A percentile compares a stretch with the other conserved stretches of the same genome.
phyloP scores from a whole-genome alignment of 2,888 invertebrate species.

The Schrankia costaestrigalis region DNA sequence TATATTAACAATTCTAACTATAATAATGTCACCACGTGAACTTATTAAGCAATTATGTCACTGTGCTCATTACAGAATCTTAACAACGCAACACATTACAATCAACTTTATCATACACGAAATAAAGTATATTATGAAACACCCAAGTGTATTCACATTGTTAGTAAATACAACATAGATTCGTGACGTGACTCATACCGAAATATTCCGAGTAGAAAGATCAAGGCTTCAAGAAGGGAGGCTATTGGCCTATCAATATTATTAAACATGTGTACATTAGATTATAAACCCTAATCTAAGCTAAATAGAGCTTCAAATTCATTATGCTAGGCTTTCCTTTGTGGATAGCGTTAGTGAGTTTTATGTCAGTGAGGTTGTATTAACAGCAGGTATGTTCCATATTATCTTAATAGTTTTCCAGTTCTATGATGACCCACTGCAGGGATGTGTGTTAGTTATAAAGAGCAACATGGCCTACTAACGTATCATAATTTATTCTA shows the following conservation, averaged over 20 bases:
- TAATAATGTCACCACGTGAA: constrained; percentile 25
- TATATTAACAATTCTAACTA: too few relatives aligned
- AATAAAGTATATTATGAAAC: constrained; percentile 22
- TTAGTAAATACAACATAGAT: constrained; percentile 31
- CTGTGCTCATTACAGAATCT: constrained; percentile 11
- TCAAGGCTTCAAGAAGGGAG: constrained; percentile 53
- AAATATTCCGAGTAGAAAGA: constrained; percentile 47
- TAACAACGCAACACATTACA: constrained; percentile 12
- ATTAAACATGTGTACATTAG: constrained; percentile 19
- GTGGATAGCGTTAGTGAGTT: constrained; percentile 27
- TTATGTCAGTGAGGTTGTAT: constrained; percentile 39
- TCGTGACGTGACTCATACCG: constrained; percentile 46
- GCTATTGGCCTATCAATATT: constrained; percentile 55
- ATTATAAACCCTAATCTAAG: constrained; percentile 18
- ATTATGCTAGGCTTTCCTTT: constrained; percentile 21
- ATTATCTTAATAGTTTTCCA: too few relatives aligned
- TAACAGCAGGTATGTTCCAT: constrained; percentile 20
- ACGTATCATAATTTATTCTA: too few relatives aligned
- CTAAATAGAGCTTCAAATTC: constrained; percentile 19
- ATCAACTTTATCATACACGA: constrained; percentile 17
- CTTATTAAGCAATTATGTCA: constrained; percentile 24
- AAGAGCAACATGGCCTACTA: too few relatives aligned
- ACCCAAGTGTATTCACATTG: constrained; percentile 22
- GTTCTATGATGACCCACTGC: too few relatives aligned
- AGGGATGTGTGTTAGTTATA: too few relatives aligned